Base-by-base conservation (phyloP, 2,113 vertebrate species). In the Oxyura jamaicensis region DNA sequence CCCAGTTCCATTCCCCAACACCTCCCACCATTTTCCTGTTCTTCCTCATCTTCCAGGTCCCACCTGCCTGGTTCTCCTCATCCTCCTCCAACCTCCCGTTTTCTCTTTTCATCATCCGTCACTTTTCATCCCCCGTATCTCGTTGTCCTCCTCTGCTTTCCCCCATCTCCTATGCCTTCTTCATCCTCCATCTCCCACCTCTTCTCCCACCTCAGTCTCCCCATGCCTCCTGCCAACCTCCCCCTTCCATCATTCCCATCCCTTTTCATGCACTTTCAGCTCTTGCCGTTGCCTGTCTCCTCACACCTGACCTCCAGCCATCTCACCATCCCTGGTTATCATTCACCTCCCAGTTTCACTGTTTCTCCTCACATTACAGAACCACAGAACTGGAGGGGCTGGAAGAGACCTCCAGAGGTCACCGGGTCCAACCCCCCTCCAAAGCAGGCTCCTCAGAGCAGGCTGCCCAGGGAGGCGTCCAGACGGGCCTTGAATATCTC, bases 221-320 rank as follows among this genome's bases (percentile, higher is more conserved):
- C 58, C 9, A 0, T 93, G 48, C 26, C 50, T 86, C 39, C 39
- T 76, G 55, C 80, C 67, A 80, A 42, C 16, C 22, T 91, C 56
- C 41, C 60, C 12, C 56, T 91, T 55, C 44, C 16, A 3, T 11
- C 58, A 7, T 79, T 89, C 12, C 41, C 41, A 8, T 93, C 16
- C 7, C 55, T 79, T 67, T 39, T 68, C 48, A 50, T 75, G 66
- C 20, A 79, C 25, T 74, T 78, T 80, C 58, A 85, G 13, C 26
- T 88, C 68, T 66, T 80, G 18, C 35, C 5, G 2, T 53, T 53
- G 46, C n/a, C 35, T 48, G 8, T 89, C 52, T 66, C 48, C 35
- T 88, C 33, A 15, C 19, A 53, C 20, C 33, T 0, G 0, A 2
- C 9, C 17, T 91, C 86, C 82, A 59, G 23, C 44, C 68, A 3